These are phyloP conservation scores for Chelonia mydas DNA, from an alignment of 2,797 vertebrate genomes.

Conservation along the genomic window DNA sequence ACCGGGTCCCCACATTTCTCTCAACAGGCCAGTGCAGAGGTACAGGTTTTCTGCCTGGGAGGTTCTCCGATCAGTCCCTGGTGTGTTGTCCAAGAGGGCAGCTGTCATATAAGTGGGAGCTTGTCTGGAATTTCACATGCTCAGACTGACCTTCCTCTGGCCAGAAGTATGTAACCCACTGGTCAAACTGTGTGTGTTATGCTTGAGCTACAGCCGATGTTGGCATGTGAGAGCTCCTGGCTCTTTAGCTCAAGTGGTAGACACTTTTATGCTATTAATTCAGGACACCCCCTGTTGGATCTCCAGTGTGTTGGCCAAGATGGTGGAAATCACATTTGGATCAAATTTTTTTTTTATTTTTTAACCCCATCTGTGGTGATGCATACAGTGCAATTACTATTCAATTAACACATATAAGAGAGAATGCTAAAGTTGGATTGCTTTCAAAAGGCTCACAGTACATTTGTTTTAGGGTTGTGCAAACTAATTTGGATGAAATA, in stretches of 20 bases:
- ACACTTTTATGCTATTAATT: neutral
- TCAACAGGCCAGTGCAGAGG: neutral
- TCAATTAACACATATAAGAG: neutral
- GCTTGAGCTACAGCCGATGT: neutral
- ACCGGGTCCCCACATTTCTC: too few relatives aligned
- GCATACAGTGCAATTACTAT: neutral
- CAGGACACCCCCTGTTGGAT: neutral
- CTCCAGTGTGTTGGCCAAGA: neutral
- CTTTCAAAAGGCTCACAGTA: neutral
- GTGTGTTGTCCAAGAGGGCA: neutral
- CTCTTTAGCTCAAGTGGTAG: neutral
- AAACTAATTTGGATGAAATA: neutral
- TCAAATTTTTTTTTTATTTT: neutral
- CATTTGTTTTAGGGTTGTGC: neutral
- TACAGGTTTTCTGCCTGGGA: neutral
- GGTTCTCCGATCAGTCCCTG: too few relatives aligned
- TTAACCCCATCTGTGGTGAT: neutral
- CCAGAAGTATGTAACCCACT: neutral
- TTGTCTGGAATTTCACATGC: neutral
- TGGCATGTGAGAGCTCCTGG: neutral
- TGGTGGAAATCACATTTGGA: neutral
- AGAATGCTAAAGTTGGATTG: neutral
- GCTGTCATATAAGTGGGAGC: neutral
- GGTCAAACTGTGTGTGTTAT: neutral
- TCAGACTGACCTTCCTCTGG: neutral